phyloP scores from a whole-genome alignment of 2,113 vertebrate species.

The Dolichotis patagonum region DNA sequence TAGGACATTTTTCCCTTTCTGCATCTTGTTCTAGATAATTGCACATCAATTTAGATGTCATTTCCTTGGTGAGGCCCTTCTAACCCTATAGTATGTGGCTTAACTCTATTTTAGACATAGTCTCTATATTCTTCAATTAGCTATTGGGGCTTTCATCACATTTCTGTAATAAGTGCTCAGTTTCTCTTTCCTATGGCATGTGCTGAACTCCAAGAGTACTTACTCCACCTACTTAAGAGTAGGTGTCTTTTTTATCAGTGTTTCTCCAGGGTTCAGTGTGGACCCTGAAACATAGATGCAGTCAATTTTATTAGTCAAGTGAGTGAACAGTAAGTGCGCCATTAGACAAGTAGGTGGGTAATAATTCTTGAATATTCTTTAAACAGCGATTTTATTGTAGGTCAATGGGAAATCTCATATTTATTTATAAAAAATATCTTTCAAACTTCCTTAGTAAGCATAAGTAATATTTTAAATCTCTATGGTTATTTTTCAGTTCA shows the following conservation, averaged over 20 bases:
- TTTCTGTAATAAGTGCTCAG: not conserved
- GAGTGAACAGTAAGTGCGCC: not conserved
- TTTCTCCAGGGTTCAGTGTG: not conserved
- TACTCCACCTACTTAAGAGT: not conserved
- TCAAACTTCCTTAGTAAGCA: not conserved
- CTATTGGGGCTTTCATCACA: not conserved
- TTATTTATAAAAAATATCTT: not conserved
- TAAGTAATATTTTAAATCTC: not conserved
- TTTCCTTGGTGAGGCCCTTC: not conserved
- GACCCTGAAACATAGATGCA: not conserved
- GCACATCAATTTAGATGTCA: not conserved
- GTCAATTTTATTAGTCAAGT: not conserved
- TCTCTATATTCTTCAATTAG: not conserved
- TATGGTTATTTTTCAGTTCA: not conserved
- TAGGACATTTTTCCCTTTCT: not conserved
- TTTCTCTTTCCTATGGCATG: not conserved
- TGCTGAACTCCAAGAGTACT: no score
- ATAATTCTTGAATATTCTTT: not conserved
- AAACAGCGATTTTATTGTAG: not conserved
- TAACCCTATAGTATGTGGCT: accelerated
- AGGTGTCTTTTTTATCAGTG: not conserved
- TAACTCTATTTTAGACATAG: not conserved
- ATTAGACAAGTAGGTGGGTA: not conserved
- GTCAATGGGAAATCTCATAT: not conserved
- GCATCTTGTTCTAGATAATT: not conserved